phyloP scores from a whole-genome alignment of 2,113 vertebrate species.

The Nothocercus nigrocapillus region DNA sequence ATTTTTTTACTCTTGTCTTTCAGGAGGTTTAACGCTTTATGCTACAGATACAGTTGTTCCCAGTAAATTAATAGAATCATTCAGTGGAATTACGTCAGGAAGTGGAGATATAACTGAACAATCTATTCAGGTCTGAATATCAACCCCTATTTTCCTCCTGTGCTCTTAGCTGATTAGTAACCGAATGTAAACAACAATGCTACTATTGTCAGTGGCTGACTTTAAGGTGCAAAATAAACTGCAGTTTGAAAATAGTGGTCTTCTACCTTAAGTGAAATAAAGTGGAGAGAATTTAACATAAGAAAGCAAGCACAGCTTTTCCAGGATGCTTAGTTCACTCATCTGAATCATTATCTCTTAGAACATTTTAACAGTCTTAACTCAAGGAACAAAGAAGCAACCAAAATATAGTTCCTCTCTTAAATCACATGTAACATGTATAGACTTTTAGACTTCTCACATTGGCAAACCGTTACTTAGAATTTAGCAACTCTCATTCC shows the following conservation, averaged over 20 bases:
- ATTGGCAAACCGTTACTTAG: not conserved
- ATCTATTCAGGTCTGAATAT: constrained; percentile 70
- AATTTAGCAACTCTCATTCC: not conserved
- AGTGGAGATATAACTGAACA: constrained; percentile 64
- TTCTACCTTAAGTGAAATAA: not conserved
- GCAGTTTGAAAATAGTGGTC: not conserved
- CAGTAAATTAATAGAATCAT: constrained; percentile 65
- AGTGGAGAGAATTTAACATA: not conserved
- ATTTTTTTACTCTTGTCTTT: constrained; percentile 13
- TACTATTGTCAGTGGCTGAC: not conserved
- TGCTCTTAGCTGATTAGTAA: not conserved
- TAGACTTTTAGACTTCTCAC: not conserved
- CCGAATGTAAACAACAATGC: not conserved
- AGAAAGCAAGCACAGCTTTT: not conserved
- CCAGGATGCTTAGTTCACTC: not conserved
- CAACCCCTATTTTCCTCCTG: not conserved
- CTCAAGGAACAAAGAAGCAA: not conserved
- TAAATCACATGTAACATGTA: not conserved
- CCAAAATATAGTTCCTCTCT: not conserved
- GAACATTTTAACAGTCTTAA: not conserved
- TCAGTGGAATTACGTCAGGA: constrained; percentile 68
- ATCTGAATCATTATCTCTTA: not conserved
- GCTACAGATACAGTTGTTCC: constrained; percentile 18
- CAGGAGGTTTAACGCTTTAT: constrained; percentile 62
- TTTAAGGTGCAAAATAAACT: not conserved